A percentile compares a stretch with the other conserved stretches of the same genome.
Evolutionary conservation across 92 coral and sea anemone genomes (phyloP).

Genomic region (Umimayanthus chanpuru): DNA sequence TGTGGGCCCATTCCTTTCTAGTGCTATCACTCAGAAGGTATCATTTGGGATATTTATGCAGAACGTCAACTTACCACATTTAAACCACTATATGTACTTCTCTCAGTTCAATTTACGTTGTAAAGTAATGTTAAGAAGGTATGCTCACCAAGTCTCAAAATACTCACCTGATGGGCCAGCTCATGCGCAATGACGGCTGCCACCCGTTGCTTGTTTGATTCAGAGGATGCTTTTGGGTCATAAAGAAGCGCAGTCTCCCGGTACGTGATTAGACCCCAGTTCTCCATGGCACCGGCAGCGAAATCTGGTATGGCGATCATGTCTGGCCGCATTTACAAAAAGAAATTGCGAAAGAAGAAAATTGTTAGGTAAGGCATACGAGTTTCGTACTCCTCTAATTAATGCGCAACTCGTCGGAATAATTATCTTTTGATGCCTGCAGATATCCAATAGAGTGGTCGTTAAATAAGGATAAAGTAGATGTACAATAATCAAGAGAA

Average conservation of each 20-base stretch:
- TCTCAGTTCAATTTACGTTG: no score
- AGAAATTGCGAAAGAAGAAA: not conserved
- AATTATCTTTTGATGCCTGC: not conserved
- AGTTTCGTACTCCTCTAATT: not conserved
- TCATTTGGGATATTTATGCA: no score
- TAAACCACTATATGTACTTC: no score
- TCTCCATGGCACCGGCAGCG: conserved; percentile 99
- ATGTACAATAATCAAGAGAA: no score
- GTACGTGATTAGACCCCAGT: conserved; percentile 96
- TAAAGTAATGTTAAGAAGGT: no score
- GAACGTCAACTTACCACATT: no score
- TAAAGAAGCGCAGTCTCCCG: conserved; percentile 92
- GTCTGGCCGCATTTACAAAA: conserved; percentile 51
- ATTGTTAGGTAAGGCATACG: not conserved
- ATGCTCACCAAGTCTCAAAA: not conserved
- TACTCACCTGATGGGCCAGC: conserved; percentile 86
- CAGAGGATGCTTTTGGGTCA: conserved; percentile 73
- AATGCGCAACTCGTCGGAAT: not conserved
- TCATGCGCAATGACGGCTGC: conserved; percentile 88
- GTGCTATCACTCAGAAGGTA: no score
- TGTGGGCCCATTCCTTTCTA: no score
- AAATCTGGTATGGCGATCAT: conserved; percentile 99
- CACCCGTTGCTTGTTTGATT: conserved; percentile 80
- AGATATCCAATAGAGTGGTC: not conserved
- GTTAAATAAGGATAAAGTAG: no score